These are phyloP conservation scores for Diadophis punctatus DNA, from an alignment of 2,113 vertebrate species.

Conservation along the genomic window DNA sequence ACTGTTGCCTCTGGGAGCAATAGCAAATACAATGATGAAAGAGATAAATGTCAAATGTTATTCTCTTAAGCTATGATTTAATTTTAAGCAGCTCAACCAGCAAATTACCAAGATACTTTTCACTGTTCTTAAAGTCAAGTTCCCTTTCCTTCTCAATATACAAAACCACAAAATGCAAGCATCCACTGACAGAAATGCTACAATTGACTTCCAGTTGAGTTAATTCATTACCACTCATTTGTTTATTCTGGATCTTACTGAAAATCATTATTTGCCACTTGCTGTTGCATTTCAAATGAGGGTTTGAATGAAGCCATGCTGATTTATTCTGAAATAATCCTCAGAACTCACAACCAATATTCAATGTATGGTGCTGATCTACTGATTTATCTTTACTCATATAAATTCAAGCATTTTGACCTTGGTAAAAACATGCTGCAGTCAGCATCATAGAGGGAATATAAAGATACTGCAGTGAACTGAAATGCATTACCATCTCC, in stretches of 20 bases:
- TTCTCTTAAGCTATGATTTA: background rate
- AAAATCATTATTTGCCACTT: conserved; percentile 1
- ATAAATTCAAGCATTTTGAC: conserved; percentile 44
- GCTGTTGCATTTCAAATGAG: conserved; percentile 13
- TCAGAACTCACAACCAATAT: background rate
- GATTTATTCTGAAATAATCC: conserved; percentile 15
- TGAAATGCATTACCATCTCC: conserved; percentile 50
- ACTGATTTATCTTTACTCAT: background rate
- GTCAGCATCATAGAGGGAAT: conserved; percentile 29
- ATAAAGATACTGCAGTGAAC: conserved; percentile 55
- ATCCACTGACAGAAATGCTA: background rate
- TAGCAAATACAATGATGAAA: background rate
- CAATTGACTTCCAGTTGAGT: background rate
- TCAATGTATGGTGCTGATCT: background rate
- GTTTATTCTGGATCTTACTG: background rate
- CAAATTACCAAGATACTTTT: background rate
- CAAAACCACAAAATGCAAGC: background rate
- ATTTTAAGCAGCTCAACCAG: background rate
- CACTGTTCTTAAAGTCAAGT: background rate
- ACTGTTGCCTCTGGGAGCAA: background rate
- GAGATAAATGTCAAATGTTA: background rate
- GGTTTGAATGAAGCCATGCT: conserved; percentile 1
- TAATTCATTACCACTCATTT: background rate
- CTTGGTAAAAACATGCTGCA: conserved; percentile 40
- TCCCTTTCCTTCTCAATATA: background rate